These are phyloP conservation scores for Drosophila prosaltans DNA, from an alignment of 1,140 invertebrate genomes.

Conservation along the genomic window DNA sequence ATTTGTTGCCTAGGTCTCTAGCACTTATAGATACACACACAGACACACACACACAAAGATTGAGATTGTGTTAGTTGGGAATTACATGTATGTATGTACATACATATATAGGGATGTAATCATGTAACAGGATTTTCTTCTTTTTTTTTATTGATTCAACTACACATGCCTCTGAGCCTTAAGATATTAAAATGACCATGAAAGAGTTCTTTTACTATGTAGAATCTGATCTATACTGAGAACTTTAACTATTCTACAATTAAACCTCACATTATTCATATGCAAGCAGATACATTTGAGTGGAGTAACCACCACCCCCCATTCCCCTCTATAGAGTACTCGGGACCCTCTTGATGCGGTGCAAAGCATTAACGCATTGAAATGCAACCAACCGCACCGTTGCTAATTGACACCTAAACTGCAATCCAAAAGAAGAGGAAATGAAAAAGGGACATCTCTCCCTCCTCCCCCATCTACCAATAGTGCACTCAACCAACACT, in stretches of 20 bases:
- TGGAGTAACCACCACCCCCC: neutral
- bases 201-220: neutral
- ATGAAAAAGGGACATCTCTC: no score
- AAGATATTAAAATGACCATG: neutral
- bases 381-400: conserved; percentile 74
- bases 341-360: neutral
- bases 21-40: conserved; percentile 2
- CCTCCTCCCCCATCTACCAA: no score
- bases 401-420: conserved; percentile 79
- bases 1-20: conserved; percentile 43
- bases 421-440: conserved; percentile 52
- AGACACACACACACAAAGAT: conserved; percentile 7
- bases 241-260: no score
- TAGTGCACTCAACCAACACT: no score
- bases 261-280: no score
- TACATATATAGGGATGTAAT: neutral
- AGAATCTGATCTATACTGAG: no score
- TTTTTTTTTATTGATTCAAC: neutral
- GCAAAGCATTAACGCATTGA: conserved; percentile 52
- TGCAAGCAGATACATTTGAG: neutral
- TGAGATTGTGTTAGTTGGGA: neutral
- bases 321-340: neutral
- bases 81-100: neutral
- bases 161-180: neutral
- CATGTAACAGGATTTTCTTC: conserved; percentile 45